Base-by-base conservation (phyloP, 2,888 invertebrate species). In the Drosophila macrospina region DNA sequence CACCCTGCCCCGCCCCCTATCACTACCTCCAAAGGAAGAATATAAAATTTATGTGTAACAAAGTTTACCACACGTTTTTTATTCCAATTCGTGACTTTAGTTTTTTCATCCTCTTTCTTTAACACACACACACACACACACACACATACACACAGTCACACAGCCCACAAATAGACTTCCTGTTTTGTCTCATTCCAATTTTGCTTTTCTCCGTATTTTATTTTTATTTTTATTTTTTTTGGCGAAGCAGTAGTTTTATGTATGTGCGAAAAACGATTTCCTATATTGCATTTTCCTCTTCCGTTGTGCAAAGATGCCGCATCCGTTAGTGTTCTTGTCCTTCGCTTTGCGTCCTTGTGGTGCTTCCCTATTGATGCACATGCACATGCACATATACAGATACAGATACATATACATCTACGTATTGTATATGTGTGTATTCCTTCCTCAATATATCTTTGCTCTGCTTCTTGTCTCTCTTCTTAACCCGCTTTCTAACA, bases 211-310 rank as follows among this genome's bases (percentile, higher is more conserved):
- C 3, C 20, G 20, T 20, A 34, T 57, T 55, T 60, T 50, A 50
- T 62, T 2, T 41, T 16, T 28, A 8, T 11, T 7, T 52, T 42
- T 13, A 39, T 55, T 51, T 64, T 54, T 54, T 60, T 28, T 28
- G 52, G 30, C 10, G n/a, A 13, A 16, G 28, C 37, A 11, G 37
- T 52, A 34, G 42, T 37, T 50, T 50, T 64, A 47, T 65, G 42
- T 69, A 30, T 63, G 78, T 89, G 84, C 85, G 84, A 89, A 84
- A 91, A 90, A 90, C 90, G 91, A 91, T 91, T 91, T 91, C 91
- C 91, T 90, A 86, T 88, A 91, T 91, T 91, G 90, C 90, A 91
- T 90, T 91, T 91, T 88, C 87, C 90, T 83, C 83, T 91, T 91
- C 91, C 91, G 90, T 68, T 80, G 70, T 76, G 81, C 80, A 77